Base-by-base conservation (phyloP, 35 echinoderm and acorn worm genomes). In the Diadema setosum region DNA sequence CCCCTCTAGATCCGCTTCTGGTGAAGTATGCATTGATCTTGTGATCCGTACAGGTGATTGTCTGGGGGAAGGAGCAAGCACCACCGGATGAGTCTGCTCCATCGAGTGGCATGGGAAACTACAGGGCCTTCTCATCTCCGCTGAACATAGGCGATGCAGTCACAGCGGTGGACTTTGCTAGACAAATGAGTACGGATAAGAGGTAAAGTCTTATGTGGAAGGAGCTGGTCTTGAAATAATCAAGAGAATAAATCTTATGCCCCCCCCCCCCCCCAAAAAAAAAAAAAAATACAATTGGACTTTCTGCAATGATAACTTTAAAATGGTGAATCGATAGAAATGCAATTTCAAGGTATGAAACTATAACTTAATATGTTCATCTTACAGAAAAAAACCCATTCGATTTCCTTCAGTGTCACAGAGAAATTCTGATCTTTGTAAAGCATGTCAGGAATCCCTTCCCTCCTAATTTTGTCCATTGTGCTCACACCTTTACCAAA, bases 151-250 rank as follows among this genome's bases (percentile, higher is more conserved):
- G 82, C 12, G 92, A 89, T 58, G 18, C 95, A 39, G 95, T 83
- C 5, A 98, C 95, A 37, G 95, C 95, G 45, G 85, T 94, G n/a
- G 95, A 94, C 23, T 98, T 98, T 91, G 91, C 95, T 57, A 70
- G 88, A 78, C 65, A 91, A 5, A 17, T 37, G n/a, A 70, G 9
- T 52, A n/a, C 9, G 9, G 9, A 9, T 52, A 52, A n/a, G n/a
- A 52, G 48, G 48, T 52, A 52, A 32, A 35, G 25, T 26, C 27
- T 24, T 52, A 23, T 14, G 9, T 42, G 35, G 37, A 36, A 20
- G 26, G 14, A n/a, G 26, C 4, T 25, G 16, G 3, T 31, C 42
- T 16, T 90, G 14, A 33, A 39, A 67, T 59, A 52, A 29, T 50
- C 34, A 80, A 2, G 7, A 55, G 8, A 11, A 9, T 14, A 12